Percentiles rank a stretch among this genome's conserved stretches.
These are phyloP conservation scores for Solenopsis fugax DNA, from an alignment of 1,140 invertebrate genomes.

Conservation along the genomic window DNA sequence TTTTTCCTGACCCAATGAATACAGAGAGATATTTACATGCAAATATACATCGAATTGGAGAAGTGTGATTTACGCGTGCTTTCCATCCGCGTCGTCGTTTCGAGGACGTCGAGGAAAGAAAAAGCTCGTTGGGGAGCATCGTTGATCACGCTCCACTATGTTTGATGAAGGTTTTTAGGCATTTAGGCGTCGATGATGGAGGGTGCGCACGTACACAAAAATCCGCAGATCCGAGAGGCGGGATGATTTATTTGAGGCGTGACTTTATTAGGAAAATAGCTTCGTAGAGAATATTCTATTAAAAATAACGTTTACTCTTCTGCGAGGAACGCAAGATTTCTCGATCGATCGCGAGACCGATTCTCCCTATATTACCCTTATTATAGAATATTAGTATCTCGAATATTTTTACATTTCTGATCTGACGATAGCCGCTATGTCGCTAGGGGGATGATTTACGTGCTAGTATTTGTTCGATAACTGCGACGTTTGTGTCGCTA, in stretches of 20 bases:
- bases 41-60: conserved; percentile 56
- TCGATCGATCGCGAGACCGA: neutral
- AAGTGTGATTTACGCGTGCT: neutral
- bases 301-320: conserved; percentile 30
- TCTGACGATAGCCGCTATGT: neutral
- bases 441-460: neutral
- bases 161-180: conserved; percentile 16
- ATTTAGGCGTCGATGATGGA: conserved; percentile 29
- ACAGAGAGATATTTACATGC: conserved; percentile 68
- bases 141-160: neutral
- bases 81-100: neutral
- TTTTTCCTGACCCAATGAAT: neutral
- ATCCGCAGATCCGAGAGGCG: neutral
- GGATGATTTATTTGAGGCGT: conserved; percentile 8
- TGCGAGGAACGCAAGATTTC: neutral
- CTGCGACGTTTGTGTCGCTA: neutral
- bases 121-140: neutral
- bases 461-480: neutral
- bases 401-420: conserved; percentile 29
- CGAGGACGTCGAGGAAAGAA: conserved; percentile 17
- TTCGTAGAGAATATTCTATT: conserved; percentile 20
- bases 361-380: neutral
- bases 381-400: neutral
- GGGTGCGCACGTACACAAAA: conserved; percentile 27
- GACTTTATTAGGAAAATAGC: conserved; percentile 38